Conservation (phyloP, 2,888 invertebrate species). For the Chouioia cunea region DNA sequence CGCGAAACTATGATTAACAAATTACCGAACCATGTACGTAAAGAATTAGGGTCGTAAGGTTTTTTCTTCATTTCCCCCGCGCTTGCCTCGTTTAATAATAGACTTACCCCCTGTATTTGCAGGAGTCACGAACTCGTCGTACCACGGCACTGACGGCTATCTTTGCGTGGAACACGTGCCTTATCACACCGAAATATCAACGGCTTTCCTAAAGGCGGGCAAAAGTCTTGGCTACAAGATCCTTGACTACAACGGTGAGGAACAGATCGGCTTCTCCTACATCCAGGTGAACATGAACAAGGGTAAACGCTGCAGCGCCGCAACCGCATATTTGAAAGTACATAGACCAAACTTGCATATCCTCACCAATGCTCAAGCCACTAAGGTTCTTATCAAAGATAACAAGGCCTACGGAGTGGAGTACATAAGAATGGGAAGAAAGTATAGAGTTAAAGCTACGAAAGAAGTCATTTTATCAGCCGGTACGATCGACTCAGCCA, state of each 20-base stretch:
- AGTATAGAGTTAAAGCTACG: slow-evolving; percentile 71
- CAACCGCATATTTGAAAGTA: slow-evolving; percentile 70
- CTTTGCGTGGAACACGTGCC: slow-evolving; percentile 66
- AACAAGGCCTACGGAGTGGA: slow-evolving; percentile 76
- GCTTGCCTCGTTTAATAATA: no score
- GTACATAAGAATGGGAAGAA: slow-evolving; percentile 67
- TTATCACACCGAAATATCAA: slow-evolving; percentile 63
- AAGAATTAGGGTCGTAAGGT: no score
- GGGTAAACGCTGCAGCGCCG: slow-evolving; percentile 74
- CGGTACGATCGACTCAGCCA: slow-evolving; percentile 83
- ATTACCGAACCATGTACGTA: no score
- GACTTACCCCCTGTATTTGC: no score
- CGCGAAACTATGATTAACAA: no score
- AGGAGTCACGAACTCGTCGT: slow-evolving; percentile 70
- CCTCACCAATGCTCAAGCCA: no score
- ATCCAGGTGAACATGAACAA: slow-evolving; percentile 74
- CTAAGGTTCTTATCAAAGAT: no score
- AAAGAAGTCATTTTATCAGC: slow-evolving; percentile 82
- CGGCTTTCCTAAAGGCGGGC: slow-evolving; percentile 75
- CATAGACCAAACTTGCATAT: no score
- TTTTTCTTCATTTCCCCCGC: no score
- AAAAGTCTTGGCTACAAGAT: slow-evolving; percentile 74
- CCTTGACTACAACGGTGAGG: slow-evolving; percentile 78
- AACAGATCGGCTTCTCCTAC: slow-evolving; percentile 76
- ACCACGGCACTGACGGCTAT: slow-evolving; percentile 66